These are phyloP conservation scores for Bubo bubo DNA, from an alignment of 2,113 vertebrate genomes.

Conservation along the genomic window DNA sequence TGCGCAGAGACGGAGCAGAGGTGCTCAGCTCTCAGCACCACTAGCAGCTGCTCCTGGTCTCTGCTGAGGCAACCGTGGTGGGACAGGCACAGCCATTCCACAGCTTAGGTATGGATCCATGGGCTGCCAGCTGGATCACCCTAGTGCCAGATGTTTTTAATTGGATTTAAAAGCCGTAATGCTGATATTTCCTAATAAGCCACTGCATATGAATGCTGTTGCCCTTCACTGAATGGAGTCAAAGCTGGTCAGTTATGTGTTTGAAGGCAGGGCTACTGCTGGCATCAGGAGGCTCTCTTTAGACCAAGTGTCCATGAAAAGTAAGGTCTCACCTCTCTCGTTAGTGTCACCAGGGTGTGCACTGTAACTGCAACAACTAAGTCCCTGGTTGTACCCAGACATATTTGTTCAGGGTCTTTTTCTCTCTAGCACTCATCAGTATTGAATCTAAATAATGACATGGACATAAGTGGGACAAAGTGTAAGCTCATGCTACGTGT, in stretches of 20 bases:
- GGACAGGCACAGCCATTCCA: background rate
- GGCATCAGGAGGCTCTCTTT: background rate
- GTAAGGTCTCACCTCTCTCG: background rate
- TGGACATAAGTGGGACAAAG: background rate
- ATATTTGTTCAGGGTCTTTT: background rate
- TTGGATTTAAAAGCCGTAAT: constrained; percentile 35
- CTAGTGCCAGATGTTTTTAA: constrained; percentile 44
- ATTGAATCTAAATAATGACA: background rate
- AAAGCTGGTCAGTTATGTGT: background rate
- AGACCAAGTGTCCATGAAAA: background rate
- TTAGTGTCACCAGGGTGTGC: background rate
- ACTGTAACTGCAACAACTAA: background rate
- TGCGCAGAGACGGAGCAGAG: background rate
- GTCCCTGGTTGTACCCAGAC: background rate
- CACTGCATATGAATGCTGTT: background rate
- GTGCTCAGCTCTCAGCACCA: background rate
- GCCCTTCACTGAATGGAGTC: background rate
- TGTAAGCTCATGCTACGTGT: background rate
- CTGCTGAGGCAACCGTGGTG: background rate
- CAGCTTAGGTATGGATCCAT: background rate
- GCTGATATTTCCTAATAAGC: constrained; percentile 24
- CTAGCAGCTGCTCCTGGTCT: background rate
- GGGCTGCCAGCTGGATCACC: constrained; percentile 44
- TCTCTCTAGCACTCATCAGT: background rate
- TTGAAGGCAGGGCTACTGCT: background rate